These are phyloP conservation scores for Drosophila tripunctata DNA, from an alignment of 2,888 invertebrate species.

Conservation along the genomic window DNA sequence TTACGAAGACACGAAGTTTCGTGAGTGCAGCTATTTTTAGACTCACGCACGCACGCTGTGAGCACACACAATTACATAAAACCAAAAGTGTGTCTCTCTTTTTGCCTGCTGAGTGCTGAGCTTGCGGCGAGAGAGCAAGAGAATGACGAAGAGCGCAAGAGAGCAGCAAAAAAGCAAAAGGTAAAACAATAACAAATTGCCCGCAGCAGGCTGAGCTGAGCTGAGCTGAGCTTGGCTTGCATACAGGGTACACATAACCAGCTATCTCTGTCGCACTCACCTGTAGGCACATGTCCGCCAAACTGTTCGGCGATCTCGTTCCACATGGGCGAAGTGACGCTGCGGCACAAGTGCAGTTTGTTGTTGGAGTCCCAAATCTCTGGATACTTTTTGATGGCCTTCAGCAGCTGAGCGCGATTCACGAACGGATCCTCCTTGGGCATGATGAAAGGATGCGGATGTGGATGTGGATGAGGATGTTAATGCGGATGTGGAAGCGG, in stretches of 20 bases:
- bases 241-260: not conserved
- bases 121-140: not conserved
- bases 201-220: slow-evolving; percentile 23
- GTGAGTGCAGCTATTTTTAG: slow-evolving; percentile 42
- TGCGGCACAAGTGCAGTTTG: slow-evolving; percentile 82
- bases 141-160: slow-evolving; percentile 13
- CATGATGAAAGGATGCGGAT: slow-evolving; percentile 42
- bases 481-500: slow-evolving; percentile 17
- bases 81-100: slow-evolving; percentile 2
- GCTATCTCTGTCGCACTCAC: slow-evolving; percentile 56
- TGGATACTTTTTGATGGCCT: slow-evolving; percentile 82
- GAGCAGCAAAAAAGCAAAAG: slow-evolving; percentile 8
- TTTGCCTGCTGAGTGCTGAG: not conserved
- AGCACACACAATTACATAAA: too few relatives aligned
- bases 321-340: slow-evolving; percentile 83
- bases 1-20: slow-evolving; percentile 16
- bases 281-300: slow-evolving; percentile 82
- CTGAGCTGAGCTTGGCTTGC: slow-evolving; percentile 21
- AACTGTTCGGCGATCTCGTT: slow-evolving; percentile 82
- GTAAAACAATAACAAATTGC: slow-evolving; percentile 38
- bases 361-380: slow-evolving; percentile 83
- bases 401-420: slow-evolving; percentile 81
- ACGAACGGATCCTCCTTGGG: slow-evolving; percentile 82
- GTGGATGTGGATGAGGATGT: not conserved
- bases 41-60: slow-evolving; percentile 9